Evolutionary conservation across 2,888 invertebrate species (phyloP).

Genomic region (Orchestes rusci): DNA sequence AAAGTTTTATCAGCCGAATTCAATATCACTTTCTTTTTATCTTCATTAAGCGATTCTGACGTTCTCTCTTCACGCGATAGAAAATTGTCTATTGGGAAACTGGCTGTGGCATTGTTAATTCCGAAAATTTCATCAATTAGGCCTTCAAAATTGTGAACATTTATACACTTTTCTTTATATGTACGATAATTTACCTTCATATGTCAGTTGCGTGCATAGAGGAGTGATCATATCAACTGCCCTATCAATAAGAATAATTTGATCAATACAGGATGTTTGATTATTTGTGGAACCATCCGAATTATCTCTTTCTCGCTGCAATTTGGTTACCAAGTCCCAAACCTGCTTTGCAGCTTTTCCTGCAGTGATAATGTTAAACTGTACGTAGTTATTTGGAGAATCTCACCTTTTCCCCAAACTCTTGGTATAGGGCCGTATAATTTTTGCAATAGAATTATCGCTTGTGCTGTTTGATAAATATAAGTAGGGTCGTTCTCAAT

Average conservation of each 20-base stretch:
- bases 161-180: not conserved
- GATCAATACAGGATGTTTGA: slow-evolving; percentile 60
- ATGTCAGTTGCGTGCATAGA: slow-evolving; percentile 90
- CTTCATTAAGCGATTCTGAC: slow-evolving; percentile 52
- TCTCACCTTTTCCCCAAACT: slow-evolving; percentile 76
- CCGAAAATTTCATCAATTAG: slow-evolving; percentile 92
- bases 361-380: too few species aligned
- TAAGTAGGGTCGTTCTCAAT: slow-evolving; percentile 86
- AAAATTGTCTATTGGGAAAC: slow-evolving; percentile 82
- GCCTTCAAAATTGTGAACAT: not conserved
- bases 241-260: slow-evolving; percentile 83
- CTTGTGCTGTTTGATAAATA: slow-evolving; percentile 80
- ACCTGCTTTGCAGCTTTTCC: slow-evolving; percentile 86
- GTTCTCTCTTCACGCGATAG: slow-evolving; percentile 57
- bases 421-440: slow-evolving; percentile 84
- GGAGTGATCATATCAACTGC: slow-evolving; percentile 88
- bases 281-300: slow-evolving; percentile 41
- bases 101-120: slow-evolving; percentile 72
- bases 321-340: slow-evolving; percentile 74
- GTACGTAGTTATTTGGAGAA: too few species aligned
- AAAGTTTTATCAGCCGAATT: slow-evolving; percentile 87
- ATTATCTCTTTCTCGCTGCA: slow-evolving; percentile 54
- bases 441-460: slow-evolving; percentile 77
- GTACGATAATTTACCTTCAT: slow-evolving; percentile 56
- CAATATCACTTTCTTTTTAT: slow-evolving; percentile 69